Base-by-base conservation (phyloP, 1,140 invertebrate species). In the Bombus waltoni region DNA sequence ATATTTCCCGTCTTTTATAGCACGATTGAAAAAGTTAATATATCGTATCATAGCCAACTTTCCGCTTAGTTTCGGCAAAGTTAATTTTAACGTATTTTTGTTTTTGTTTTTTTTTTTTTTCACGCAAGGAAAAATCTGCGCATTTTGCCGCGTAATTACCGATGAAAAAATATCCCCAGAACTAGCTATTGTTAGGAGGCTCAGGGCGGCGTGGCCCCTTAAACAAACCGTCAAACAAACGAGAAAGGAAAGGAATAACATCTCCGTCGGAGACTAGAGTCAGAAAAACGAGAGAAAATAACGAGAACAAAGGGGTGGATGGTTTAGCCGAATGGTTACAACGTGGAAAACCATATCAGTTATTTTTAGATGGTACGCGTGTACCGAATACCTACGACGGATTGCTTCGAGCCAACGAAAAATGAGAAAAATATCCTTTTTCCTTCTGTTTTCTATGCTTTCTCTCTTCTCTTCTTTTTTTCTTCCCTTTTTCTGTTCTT, bases 281-380 rank as follows among this genome's bases (percentile, higher is more conserved):
- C 28, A 13, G 76, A 35, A 81, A 84, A 84, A 62, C 53, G 32
- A 66, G 76, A 42, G 70, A 76, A 75, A 85, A 83, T 70, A 82
- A 76, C 66, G 79, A 47, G 68, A 42, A 15, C 73, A 35, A 44
- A 38, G 32, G 28, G 28, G 10, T 42, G 74, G 38, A 28, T 42
- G 42, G 40, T 72, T 28, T 44, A 72, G n/a, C 70, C 28, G 22
- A 22, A n/a, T 68, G 47, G 65, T 66, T 66, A 78, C 70, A 68
- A 59, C 53, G 66, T 44, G 59, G 72, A 81, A 80, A 81, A 81
- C 25, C 71, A 81, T 83, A 80, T 75, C 72, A 68, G 73, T 68
- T 75, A 83, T 68, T 47, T 83, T 83, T 8, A 53, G 42, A 68
- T 25, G 35, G 25, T 28, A 40, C 59, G 44, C 25, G 57, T 76